phyloP scores from a whole-genome alignment of 2,797 vertebrate species.

The Sebastes wilsoni region DNA sequence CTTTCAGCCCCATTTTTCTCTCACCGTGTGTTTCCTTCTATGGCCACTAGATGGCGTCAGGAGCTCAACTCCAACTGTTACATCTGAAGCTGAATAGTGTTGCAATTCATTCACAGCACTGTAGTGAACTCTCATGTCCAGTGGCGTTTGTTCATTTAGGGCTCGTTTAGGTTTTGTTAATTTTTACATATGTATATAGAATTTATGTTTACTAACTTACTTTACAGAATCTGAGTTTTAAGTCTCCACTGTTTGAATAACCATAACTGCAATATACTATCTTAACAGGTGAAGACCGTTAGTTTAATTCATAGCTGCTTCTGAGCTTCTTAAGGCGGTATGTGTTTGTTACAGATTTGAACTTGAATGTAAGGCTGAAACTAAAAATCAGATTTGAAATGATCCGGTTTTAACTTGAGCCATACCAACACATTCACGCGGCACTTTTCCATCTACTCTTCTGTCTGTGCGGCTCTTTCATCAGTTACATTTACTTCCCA shows the following conservation, averaged over 20 bases:
- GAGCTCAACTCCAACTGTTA: constrained; percentile 40
- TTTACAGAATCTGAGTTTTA: constrained; percentile 25
- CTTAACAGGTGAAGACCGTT: constrained; percentile 25
- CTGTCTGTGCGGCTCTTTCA: background rate
- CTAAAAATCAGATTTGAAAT: constrained; percentile 8
- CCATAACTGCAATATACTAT: constrained; percentile 25
- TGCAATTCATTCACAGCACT: constrained; percentile 12
- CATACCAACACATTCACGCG: constrained; percentile 4
- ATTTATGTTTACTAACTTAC: constrained; percentile 61
- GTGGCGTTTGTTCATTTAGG: constrained; percentile 33
- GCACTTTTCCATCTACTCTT: background rate
- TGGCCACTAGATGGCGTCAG: constrained; percentile 51
- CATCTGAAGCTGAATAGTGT: constrained; percentile 32
- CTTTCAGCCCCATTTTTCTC: background rate
- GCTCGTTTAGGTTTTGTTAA: constrained; percentile 37
- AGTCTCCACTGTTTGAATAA: constrained; percentile 22
- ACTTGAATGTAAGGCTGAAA: constrained; percentile 41
- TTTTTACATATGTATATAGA: constrained; percentile 66
- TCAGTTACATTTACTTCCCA: background rate
- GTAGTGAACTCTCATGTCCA: constrained; percentile 34
- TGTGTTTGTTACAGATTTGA: constrained; percentile 40
- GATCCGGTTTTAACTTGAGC: background rate
- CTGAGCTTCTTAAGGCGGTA: background rate
- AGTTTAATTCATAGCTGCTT: constrained; percentile 22
- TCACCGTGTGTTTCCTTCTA: constrained; percentile 7